Percentiles rank a stretch among this genome's conserved stretches.
phyloP scores from a whole-genome alignment of 2,113 vertebrate species.

The Lipophrys pholis region DNA sequence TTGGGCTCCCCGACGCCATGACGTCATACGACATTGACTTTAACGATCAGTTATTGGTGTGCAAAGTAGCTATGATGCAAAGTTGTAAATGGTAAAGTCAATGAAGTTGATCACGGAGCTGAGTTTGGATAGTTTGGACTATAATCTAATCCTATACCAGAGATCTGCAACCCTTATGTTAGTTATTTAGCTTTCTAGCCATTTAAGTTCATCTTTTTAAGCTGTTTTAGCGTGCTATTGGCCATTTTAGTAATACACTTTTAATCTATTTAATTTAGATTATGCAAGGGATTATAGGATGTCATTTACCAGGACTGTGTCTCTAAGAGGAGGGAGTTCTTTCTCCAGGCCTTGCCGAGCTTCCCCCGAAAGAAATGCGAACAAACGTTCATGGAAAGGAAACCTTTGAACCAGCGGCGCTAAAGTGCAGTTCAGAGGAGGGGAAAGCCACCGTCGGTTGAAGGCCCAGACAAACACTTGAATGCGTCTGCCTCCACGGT shows the following conservation, averaged over 20 bases:
- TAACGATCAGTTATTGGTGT: not conserved
- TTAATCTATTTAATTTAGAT: too few relatives aligned
- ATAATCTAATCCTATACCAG: not conserved
- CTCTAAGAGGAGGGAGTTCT: not conserved
- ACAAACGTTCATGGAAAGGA: constrained; percentile 42
- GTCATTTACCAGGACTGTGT: too few relatives aligned
- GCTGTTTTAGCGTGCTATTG: too few relatives aligned
- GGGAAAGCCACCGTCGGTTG: constrained; percentile 62
- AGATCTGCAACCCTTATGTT: too few relatives aligned
- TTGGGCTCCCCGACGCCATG: constrained; percentile 14
- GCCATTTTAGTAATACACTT: too few relatives aligned
- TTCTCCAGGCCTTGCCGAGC: not conserved
- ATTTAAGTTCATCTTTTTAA: too few relatives aligned
- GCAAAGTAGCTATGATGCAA: not conserved
- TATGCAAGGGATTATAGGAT: too few relatives aligned
- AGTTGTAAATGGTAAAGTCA: constrained; percentile 18
- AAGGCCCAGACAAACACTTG: constrained; percentile 58
- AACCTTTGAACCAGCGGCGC: constrained; percentile 27
- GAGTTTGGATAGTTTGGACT: not conserved
- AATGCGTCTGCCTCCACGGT: constrained; percentile 27
- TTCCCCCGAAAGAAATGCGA: constrained; percentile 8
- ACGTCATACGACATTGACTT: constrained; percentile 49
- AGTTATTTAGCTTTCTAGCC: too few relatives aligned
- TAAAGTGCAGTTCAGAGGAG: constrained; percentile 34
- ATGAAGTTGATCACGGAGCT: constrained; percentile 9